Conservation (phyloP, 2,797 vertebrate genomes). For the Sciurus carolinensis region DNA sequence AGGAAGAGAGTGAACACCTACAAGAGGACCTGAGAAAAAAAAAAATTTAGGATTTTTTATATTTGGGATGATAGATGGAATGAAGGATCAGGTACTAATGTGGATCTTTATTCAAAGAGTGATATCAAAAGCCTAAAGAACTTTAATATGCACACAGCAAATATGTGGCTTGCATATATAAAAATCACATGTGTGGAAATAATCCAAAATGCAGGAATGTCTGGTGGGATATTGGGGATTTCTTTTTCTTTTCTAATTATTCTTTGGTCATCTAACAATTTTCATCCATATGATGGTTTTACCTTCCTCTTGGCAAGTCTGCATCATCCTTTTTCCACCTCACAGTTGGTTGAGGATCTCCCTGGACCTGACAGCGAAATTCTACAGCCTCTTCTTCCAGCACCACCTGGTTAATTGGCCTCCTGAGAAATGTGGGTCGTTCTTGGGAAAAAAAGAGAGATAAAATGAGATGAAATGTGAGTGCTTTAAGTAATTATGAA, state of each 20-base stretch:
- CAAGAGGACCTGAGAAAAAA: background rate
- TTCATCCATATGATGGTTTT: constrained; percentile 30
- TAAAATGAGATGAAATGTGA: constrained; percentile 71
- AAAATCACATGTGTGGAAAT: background rate
- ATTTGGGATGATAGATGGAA: background rate
- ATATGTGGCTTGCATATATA: background rate
- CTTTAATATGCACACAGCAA: background rate
- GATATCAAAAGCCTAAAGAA: background rate
- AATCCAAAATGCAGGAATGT: background rate
- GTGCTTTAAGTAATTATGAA: constrained; percentile 54
- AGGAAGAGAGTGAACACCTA: background rate
- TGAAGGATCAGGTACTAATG: background rate
- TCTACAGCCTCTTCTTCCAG: constrained; percentile 97
- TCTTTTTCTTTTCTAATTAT: background rate
- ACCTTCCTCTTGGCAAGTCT: constrained; percentile 97
- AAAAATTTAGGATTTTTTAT: background rate
- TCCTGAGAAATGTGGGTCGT: constrained; percentile 96
- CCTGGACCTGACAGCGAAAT: constrained; percentile 98
- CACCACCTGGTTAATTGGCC: constrained; percentile 99
- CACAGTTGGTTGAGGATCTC: constrained; percentile 97
- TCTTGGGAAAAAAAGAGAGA: constrained; percentile 90
- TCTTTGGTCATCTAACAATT: background rate
- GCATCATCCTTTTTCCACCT: constrained; percentile 98
- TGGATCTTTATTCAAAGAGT: background rate
- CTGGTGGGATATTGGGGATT: accelerated